A percentile compares a stretch with the other conserved stretches of the same genome.
Conservation (phyloP, 2,113 vertebrate species). For the Notarius lentiginosus region DNA sequence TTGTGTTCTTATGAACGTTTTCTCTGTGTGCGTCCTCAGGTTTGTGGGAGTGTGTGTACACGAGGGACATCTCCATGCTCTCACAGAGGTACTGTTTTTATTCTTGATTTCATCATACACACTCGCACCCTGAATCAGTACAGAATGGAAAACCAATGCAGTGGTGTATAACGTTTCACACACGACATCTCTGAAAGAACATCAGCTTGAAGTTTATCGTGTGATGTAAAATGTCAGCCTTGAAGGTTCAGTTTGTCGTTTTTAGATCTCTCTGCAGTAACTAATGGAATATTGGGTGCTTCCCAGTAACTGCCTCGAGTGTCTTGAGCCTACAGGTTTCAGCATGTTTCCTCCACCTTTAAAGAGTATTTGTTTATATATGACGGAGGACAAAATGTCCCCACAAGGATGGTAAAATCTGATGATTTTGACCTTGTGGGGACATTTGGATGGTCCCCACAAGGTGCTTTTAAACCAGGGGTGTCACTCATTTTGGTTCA, state of each 20-base stretch:
- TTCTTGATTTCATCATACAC: slow-evolving; percentile 1
- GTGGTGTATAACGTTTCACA: neutral
- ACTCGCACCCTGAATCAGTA: neutral
- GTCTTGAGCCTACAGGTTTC: neutral
- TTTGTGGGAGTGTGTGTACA: slow-evolving; percentile 95
- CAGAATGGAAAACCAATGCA: neutral
- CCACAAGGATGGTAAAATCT: no score
- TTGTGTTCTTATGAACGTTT: neutral
- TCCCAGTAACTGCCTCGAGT: neutral
- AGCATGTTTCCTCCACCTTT: neutral
- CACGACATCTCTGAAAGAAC: neutral
- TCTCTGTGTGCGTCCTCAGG: slow-evolving; percentile 63
- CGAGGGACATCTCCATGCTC: slow-evolving; percentile 89
- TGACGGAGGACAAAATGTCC: no score
- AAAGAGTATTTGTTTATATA: neutral
- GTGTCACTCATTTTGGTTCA: no score
- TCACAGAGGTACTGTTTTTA: slow-evolving; percentile 81
- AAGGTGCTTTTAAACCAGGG: no score
- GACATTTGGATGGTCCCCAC: no score
- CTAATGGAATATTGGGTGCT: neutral
- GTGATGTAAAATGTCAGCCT: neutral
- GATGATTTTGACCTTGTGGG: no score
- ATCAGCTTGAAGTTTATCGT: neutral
- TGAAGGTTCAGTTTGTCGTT: neutral
- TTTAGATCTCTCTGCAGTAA: neutral